Evolutionary conservation across 2,888 invertebrate genomes (phyloP), one percentile per base, ranked within the genome.

Genomic region (Hoplodrina ambigua): DNA sequence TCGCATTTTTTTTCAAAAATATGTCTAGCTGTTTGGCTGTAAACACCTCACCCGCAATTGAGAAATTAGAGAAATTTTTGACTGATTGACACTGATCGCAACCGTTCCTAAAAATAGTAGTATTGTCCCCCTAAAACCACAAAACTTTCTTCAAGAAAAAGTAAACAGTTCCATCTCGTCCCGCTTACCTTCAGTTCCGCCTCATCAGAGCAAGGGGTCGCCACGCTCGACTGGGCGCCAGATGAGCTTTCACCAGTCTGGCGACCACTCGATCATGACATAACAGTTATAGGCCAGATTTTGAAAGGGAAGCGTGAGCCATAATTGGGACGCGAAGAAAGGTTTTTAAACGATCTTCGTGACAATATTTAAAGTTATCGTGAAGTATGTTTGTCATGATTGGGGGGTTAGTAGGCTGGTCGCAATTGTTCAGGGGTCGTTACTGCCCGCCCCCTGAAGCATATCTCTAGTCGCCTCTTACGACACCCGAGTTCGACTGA

Each of bases 181-280:
- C 44, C 54, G 25, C 52, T 69, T 65, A 37, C 52, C 25, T 49
- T 67, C 52, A 10, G 78, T 78, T 80, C 72, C 81, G 67, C 49
- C 6, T 76, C 81, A 78, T 76, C 78, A 64, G 57, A 10, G 13
- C 62, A 8, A 66, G 60, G 60, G 63, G 81, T 63, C 71, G 15
- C 54, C 55, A 56, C 61, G 78, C 52, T 62, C 53, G 44, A 64
- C 8, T 37, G 55, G 53, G 25, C 54, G 1, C 10, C 49, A 71
- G 78, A 80, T 71, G 63, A 53, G 77, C 78, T 80, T 78, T 78
- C 81, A 62, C 81, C 61, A 49, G 44, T 41, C 50, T 71, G 52
- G 46, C 4, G 50, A 64, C 66, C 76, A 71, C 4, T 56, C 37
- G 44, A 50, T 61, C 81, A 50, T 80, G 71, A 78, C 78, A 57